phyloP scores from a whole-genome alignment of 2,797 vertebrate genomes.

The Neosalanx taihuensis region DNA sequence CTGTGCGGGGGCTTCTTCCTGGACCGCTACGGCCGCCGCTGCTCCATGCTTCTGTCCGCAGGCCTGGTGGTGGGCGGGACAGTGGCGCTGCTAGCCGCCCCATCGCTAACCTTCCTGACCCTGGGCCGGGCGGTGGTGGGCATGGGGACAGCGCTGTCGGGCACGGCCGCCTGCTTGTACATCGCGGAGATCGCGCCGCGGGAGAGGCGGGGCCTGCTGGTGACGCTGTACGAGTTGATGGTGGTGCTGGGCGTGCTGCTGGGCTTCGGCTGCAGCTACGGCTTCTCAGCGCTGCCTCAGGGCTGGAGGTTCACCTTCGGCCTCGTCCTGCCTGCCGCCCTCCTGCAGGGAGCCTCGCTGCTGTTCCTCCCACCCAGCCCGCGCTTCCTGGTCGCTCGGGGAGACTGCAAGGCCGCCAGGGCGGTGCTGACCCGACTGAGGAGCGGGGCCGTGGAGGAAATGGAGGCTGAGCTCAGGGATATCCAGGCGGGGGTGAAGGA shows the following conservation, averaged over 20 bases:
- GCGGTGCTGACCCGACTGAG: conserved; percentile 80
- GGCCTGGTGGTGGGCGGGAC: conserved; percentile 81
- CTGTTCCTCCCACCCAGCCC: conserved; percentile 89
- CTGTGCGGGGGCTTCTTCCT: conserved; percentile 84
- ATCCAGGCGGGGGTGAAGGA: conserved; percentile 87
- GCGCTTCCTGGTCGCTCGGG: conserved; percentile 86
- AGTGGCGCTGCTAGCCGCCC: conserved; percentile 69
- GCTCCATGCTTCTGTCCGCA: conserved; percentile 81
- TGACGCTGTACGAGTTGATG: conserved; percentile 92
- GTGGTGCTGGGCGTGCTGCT: conserved; percentile 89
- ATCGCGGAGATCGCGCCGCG: conserved; percentile 91
- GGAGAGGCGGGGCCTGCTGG: conserved; percentile 86
- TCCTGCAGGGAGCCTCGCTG: conserved; percentile 81
- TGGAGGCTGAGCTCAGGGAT: conserved; percentile 78
- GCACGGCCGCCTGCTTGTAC: conserved; percentile 89
- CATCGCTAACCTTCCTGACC: conserved; percentile 76
- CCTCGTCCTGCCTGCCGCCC: conserved; percentile 82
- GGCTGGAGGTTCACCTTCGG: conserved; percentile 93
- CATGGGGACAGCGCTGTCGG: conserved; percentile 86
- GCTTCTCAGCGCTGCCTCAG: conserved; percentile 73
- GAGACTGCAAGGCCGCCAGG: conserved; percentile 77
- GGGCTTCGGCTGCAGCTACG: conserved; percentile 89
- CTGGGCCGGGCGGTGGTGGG: conserved; percentile 82
- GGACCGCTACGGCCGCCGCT: conserved; percentile 86
- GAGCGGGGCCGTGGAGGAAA: conserved; percentile 54